Evolutionary conservation across 2,113 vertebrate genomes (phyloP), one percentile per base, ranked within the genome.

Genomic region (Nansenia antarctica): DNA sequence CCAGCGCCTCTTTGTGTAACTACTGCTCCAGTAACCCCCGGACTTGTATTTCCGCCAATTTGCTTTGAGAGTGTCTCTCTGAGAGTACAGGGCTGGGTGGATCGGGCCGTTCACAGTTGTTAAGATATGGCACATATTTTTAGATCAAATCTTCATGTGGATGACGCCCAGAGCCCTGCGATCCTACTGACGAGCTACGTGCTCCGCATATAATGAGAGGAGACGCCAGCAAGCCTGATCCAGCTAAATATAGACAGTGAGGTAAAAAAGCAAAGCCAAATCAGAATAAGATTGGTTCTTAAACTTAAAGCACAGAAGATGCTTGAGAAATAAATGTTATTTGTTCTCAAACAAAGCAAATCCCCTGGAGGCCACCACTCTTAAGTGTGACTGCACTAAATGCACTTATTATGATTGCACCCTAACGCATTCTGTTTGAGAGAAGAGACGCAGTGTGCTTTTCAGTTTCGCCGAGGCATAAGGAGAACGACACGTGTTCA

Each of bases 121-220:
- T 80, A 70, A 82, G 70, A 67, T 65, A 64, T 54, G 45, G 67
- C 29, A 74, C 54, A 5, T 86, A 90, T 88, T 84, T 86, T 86
- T 88, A 85, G 86, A 88, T 84, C 81, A 85, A 84, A 86, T 84
- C 80, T 67, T 37, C n/a, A n/a, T n/a, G 69, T 83, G 81, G 63
- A 70, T 62, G 66, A 82, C 0, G 59, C 62, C 60, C 34, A 63
- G 69, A 78, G 75, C 66, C 78, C 69, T 84, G 53, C 77, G 77
- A 86, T 86, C 76, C 54, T 72, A 57, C 70, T 78, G 78, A 73
- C 29, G 42, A 78, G 80, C 75, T 31, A 58, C 5, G 54, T 72
- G 67, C 69, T 69, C 29, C 61, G 79, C 75, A 77, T 77, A 69
- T 82, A 85, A 88, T 78, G 74, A 87, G 83, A 85, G 39, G 22